These are phyloP conservation scores for Peromyscus aztecus DNA, from an alignment of 2,797 vertebrate genomes.

Conservation along the genomic window DNA sequence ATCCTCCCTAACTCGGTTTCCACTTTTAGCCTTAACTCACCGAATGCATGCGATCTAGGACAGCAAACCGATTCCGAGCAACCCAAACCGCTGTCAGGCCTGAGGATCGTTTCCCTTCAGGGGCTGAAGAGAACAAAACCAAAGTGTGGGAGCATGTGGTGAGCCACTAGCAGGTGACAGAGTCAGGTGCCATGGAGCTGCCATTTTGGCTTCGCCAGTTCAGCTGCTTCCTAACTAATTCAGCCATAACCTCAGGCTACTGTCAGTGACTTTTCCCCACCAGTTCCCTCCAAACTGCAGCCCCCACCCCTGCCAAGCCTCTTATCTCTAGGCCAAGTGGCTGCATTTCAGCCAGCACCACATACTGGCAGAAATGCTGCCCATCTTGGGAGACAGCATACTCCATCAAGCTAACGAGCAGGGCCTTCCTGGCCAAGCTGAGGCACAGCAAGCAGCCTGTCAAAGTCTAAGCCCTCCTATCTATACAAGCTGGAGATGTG, in stretches of 20 bases:
- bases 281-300: constrained; percentile 69
- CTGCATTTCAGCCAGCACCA: constrained; percentile 68
- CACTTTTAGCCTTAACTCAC: constrained; percentile 88
- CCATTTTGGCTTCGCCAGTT: constrained; percentile 75
- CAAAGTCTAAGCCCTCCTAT: constrained; percentile 41
- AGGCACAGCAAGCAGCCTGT: constrained; percentile 72
- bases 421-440: constrained; percentile 81
- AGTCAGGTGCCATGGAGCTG: constrained; percentile 71
- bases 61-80: constrained; percentile 97
- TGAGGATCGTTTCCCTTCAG: constrained; percentile 97
- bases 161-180: constrained; percentile 80
- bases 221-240: constrained; percentile 82
- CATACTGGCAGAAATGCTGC: constrained; percentile 73
- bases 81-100: constrained; percentile 99
- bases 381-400: constrained; percentile 80
- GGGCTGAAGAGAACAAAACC: constrained; percentile 89
- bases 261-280: constrained; percentile 69
- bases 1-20: neutral
- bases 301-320: constrained; percentile 80
- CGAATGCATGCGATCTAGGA: constrained; percentile 98
- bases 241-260: constrained; percentile 83
- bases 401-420: constrained; percentile 86
- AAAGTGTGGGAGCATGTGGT: constrained; percentile 66
- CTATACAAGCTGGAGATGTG: constrained; percentile 73
- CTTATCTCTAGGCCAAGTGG: constrained; percentile 79